phyloP scores from a whole-genome alignment of 2,888 invertebrate species.

The Sthenelais limicola region DNA sequence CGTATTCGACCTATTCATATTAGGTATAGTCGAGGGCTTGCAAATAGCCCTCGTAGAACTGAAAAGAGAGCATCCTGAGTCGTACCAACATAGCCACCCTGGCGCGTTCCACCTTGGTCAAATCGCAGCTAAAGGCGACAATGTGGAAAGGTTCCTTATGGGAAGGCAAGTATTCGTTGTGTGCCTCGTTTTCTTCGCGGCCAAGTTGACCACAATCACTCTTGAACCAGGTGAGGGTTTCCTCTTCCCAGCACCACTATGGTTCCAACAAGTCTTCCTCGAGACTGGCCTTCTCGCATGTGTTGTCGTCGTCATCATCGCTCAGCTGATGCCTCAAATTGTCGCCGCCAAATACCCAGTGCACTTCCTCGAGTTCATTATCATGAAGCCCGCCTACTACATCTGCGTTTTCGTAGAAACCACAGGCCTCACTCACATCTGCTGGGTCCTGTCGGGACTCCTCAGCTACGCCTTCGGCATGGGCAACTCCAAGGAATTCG shows the following conservation, averaged over 20 bases:
- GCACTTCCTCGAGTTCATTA: constrained; percentile 49
- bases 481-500: too few relatives aligned
- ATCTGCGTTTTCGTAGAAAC: constrained; percentile 45
- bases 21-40: constrained; percentile 47
- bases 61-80: constrained; percentile 48
- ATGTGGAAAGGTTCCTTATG: constrained; percentile 49
- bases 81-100: constrained; percentile 46
- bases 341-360: constrained; percentile 49
- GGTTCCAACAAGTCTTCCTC: constrained; percentile 43
- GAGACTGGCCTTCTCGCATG: constrained; percentile 47
- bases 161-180: constrained; percentile 49
- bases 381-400: constrained; percentile 49
- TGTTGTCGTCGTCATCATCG: constrained; percentile 48
- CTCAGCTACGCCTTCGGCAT: constrained; percentile 34
- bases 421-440: constrained; percentile 48
- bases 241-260: constrained; percentile 47
- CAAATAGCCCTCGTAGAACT: constrained; percentile 50
- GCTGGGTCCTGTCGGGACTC: constrained; percentile 44
- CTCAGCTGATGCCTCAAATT: constrained; percentile 51
- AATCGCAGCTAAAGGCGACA: constrained; percentile 46
- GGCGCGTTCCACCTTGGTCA: constrained; percentile 45
- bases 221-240: constrained; percentile 40
- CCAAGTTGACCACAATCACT: constrained; percentile 49
- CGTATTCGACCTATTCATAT: constrained; percentile 43
- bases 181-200: constrained; percentile 48